A percentile compares a stretch with the other conserved stretches of the same genome.
phyloP scores from a whole-genome alignment of 2,113 vertebrate species.

The Pheucticus melanocephalus region DNA sequence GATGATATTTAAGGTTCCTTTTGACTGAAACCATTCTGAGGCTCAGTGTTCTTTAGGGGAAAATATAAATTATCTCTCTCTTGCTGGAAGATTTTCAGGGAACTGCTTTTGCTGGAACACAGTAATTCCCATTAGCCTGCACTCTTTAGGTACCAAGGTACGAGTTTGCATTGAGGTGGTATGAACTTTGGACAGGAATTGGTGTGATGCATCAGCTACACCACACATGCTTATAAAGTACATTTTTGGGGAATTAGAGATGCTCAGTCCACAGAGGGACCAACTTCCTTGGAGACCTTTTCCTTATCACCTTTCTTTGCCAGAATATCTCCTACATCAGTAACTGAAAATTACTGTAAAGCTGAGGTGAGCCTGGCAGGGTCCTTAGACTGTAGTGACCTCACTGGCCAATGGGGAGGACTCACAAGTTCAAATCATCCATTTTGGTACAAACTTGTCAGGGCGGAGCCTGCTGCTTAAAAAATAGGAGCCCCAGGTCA shows the following conservation, averaged over 20 bases:
- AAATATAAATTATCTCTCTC: neutral
- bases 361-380: neutral
- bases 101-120: neutral
- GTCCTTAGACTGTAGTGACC: neutral
- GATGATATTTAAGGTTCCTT: neutral
- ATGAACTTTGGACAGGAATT: neutral
- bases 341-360: neutral
- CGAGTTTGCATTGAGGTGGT: neutral
- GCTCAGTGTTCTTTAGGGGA: neutral
- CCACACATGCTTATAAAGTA: fast-evolving
- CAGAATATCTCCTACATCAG: neutral
- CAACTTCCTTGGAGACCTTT: neutral
- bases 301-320: neutral
- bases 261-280: neutral
- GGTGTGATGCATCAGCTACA: neutral
- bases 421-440: neutral
- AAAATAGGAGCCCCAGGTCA: neutral
- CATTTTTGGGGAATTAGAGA: neutral
- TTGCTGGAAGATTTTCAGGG: neutral
- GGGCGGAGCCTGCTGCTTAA: neutral
- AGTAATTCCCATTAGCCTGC: neutral
- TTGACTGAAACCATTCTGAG: neutral
- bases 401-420: fast-evolving
- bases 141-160: neutral
- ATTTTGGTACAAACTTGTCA: neutral